These are phyloP conservation scores for Cervus canadensis DNA, from an alignment of 2,113 vertebrate species.

Conservation along the genomic window DNA sequence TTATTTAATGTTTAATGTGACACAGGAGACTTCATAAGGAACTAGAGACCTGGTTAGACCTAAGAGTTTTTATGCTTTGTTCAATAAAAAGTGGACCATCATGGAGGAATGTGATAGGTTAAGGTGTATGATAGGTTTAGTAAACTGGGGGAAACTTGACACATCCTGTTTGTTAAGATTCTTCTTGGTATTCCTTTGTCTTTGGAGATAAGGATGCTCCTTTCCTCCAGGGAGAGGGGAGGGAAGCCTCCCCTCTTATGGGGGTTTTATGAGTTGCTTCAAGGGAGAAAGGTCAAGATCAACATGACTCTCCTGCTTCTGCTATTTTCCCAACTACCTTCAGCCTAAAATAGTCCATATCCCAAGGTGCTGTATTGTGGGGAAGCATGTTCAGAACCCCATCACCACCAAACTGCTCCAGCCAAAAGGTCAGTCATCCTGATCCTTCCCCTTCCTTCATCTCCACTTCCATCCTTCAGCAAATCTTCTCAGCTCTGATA, in stretches of 20 bases:
- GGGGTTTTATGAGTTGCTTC: background rate
- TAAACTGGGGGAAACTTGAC: background rate
- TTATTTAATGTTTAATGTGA: background rate
- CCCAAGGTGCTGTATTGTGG: background rate
- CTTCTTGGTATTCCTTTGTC: background rate
- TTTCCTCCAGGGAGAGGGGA: background rate
- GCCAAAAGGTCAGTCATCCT: background rate
- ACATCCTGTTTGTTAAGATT: background rate
- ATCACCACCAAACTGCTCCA: background rate
- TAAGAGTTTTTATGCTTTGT: background rate
- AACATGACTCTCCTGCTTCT: background rate
- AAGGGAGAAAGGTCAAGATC: background rate
- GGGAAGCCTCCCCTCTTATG: background rate
- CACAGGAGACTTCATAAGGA: background rate
- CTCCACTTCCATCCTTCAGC: too few species aligned
- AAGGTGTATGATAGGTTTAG: background rate
- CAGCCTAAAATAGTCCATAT: background rate
- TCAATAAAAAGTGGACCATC: background rate
- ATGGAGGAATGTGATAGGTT: background rate
- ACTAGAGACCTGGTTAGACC: background rate
- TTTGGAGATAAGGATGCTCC: background rate
- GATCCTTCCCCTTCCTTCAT: background rate
- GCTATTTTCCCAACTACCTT: background rate
- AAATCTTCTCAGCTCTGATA: background rate
- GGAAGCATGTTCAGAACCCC: background rate